A percentile compares a stretch with the other conserved stretches of the same genome.
These are phyloP conservation scores for Embiotoca jacksoni DNA, from an alignment of 2,113 vertebrate species.

Conservation along the genomic window DNA sequence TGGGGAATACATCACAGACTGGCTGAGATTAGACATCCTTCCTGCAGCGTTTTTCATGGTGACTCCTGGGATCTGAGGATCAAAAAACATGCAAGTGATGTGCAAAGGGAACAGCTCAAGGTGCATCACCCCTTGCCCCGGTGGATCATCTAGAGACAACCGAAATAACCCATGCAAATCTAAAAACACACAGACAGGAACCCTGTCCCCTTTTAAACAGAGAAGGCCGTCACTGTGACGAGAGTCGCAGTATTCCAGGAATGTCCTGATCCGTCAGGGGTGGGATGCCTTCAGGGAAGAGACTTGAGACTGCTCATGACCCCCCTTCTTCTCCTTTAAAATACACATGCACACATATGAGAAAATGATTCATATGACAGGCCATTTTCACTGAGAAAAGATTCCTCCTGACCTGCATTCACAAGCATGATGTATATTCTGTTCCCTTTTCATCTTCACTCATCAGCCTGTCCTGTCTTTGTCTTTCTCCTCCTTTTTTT, in stretches of 20 bases:
- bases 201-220: constrained; percentile 39
- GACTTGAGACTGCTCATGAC: constrained; percentile 36
- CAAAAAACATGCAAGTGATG: constrained; percentile 52
- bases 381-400: constrained; percentile 25
- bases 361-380: constrained; percentile 39
- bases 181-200: constrained; percentile 64
- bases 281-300: constrained; percentile 57
- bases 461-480: constrained; percentile 11
- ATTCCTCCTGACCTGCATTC: constrained; percentile 28
- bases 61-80: constrained; percentile 66
- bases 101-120: constrained; percentile 51
- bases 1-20: constrained; percentile 60
- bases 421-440: constrained; percentile 18
- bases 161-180: constrained; percentile 63
- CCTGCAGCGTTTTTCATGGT: constrained; percentile 67
- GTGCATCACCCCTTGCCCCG: constrained; percentile 38
- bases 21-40: constrained; percentile 72
- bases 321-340: not conserved
- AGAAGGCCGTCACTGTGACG: constrained; percentile 53
- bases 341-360: constrained; percentile 29
- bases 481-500: not conserved
- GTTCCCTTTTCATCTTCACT: constrained; percentile 30
- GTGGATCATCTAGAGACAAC: constrained; percentile 50
- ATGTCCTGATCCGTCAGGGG: constrained; percentile 62
- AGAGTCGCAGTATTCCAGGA: constrained; percentile 70